Base-by-base conservation (phyloP, 2,888 invertebrate species). In the Mythimna loreyi region DNA sequence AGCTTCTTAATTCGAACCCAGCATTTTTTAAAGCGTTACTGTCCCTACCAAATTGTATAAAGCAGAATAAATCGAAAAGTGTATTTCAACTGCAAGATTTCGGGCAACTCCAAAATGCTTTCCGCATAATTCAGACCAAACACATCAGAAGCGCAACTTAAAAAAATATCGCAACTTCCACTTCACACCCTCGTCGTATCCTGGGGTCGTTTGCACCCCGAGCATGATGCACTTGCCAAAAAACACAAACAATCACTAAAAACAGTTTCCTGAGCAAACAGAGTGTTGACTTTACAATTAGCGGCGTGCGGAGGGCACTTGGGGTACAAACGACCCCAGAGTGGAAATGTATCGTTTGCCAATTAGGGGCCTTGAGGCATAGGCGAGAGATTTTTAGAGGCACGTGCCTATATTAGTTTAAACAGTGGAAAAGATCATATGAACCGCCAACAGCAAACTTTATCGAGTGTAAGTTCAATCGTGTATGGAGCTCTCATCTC, bases 211-310 rank as follows among this genome's bases (percentile, higher is more conserved):
- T 74, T 43, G 19, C 68, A 67, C 66, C 67, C 72, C 57, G 28
- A 23, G 60, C 64, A 62, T 68, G 73, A 49, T 78, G 89, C 88
- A 90, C 89, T 87, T 84, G 85, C 86, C 86, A 87, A 89, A 89
- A 90, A 90, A 90, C 83, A 90, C 87, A 86, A 85, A 86, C 89
- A 90, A 88, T 85, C 87, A 86, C 83, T 86, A 89, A 90, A 83
- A 89, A 89, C 87, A 84, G 78, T 82, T 79, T 71, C 74, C 76
- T 72, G 75, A 61, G 75, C 72, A 76, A 71, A 78, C 82, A 80
- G 64, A 70, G 75, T 92, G 92, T 92, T 92, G 89, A 90, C 90
- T 89, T 90, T 88, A 80, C 92, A 92, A 92, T 92, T 92, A 92
- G 83, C 62, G 67, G 60, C 78, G 74, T 72, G 52, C 64, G 52